phyloP scores from a whole-genome alignment of 2,888 invertebrate genomes.

The Tuta absoluta region DNA sequence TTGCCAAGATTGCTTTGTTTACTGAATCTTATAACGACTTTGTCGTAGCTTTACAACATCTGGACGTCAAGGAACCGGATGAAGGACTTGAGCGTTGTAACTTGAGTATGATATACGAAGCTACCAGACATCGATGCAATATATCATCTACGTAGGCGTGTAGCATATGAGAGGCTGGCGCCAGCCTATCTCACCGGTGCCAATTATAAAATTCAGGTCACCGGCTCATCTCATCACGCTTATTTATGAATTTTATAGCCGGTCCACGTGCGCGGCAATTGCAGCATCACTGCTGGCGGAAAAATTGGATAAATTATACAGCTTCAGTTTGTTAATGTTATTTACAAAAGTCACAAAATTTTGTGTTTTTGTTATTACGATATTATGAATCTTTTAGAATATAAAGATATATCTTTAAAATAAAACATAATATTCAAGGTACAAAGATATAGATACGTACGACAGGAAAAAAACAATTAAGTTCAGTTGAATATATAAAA shows the following conservation, averaged over 20 bases:
- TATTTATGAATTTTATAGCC: constrained; percentile 13
- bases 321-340: no score
- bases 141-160: not conserved
- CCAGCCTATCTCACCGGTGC: constrained; percentile 21
- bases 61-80: not conserved
- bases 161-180: not conserved
- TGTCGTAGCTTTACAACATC: not conserved
- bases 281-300: not conserved
- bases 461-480: no score
- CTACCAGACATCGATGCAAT: not conserved
- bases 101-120: not conserved
- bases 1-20: constrained; percentile 13
- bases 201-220: constrained; percentile 24
- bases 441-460: no score
- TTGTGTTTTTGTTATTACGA: no score
- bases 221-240: constrained; percentile 18
- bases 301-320: not conserved
- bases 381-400: no score
- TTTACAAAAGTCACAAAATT: no score
- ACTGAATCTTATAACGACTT: constrained; percentile 3
- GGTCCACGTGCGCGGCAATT: not conserved
- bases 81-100: not conserved
- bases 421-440: no score
- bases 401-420: no score
- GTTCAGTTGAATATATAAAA: no score